phyloP scores from a whole-genome alignment of 2,888 invertebrate genomes.

The Patella pellucida region DNA sequence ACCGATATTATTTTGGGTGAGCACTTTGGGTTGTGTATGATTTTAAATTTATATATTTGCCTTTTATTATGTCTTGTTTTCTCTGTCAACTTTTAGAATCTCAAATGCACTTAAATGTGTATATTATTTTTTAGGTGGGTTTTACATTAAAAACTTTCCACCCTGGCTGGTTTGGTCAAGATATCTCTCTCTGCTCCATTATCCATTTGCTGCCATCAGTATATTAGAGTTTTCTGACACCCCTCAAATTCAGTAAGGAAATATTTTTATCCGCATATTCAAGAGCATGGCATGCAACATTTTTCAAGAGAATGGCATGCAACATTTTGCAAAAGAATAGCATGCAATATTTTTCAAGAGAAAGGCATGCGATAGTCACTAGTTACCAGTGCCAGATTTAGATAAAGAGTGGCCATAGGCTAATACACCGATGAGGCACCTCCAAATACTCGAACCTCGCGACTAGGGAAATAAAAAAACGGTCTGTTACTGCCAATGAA shows the following conservation, averaged over 20 bases:
- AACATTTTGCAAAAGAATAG: neutral
- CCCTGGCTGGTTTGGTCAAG: slow-evolving; percentile 47
- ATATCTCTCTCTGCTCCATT: slow-evolving; percentile 74
- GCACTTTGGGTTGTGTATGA: too few relatives aligned
- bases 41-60: too few relatives aligned
- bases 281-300: too few relatives aligned
- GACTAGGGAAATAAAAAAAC: too few relatives aligned
- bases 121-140: slow-evolving; percentile 42
- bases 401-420: neutral
- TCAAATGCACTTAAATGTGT: too few relatives aligned
- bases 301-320: neutral
- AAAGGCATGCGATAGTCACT: neutral
- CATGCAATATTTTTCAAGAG: neutral
- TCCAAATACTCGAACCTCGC: too few relatives aligned
- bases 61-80: too few relatives aligned
- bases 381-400: neutral
- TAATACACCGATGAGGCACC: too few relatives aligned
- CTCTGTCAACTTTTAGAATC: too few relatives aligned
- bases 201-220: slow-evolving; percentile 86
- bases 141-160: slow-evolving; percentile 46
- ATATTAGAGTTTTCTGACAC: slow-evolving; percentile 83
- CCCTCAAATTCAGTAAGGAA: slow-evolving; percentile 78
- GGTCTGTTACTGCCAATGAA: too few relatives aligned
- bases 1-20: too few relatives aligned
- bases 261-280: neutral